Evolutionary conservation across 2,888 invertebrate species (phyloP).

Genomic region (Copidosoma aretas): DNA sequence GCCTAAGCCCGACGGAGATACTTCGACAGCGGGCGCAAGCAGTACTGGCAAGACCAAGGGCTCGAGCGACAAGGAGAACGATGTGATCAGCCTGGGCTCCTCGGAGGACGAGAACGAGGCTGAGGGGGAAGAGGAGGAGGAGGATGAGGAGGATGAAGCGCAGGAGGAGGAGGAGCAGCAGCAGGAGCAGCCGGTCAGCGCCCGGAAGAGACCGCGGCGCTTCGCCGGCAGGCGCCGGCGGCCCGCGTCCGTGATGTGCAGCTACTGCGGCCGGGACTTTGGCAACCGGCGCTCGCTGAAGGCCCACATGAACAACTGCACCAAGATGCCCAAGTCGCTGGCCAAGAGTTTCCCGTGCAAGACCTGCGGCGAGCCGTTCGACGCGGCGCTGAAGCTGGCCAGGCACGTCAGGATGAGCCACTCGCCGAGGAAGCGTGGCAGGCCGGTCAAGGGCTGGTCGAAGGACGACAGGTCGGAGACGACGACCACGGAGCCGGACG

Average conservation of each 20-base stretch:
- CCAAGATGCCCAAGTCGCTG: slow-evolving; percentile 33
- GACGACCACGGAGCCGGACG: slow-evolving; percentile 3
- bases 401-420: slow-evolving; percentile 57
- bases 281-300: slow-evolving; percentile 53
- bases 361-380: slow-evolving; percentile 56
- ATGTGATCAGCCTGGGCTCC: slow-evolving; percentile 58
- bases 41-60: slow-evolving; percentile 54
- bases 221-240: slow-evolving; percentile 33
- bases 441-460: slow-evolving; percentile 34
- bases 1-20: no score
- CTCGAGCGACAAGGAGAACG: slow-evolving; percentile 61
- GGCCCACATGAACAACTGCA: slow-evolving; percentile 53
- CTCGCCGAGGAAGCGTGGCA: slow-evolving; percentile 49
- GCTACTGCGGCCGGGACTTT: slow-evolving; percentile 54
- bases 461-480: slow-evolving; percentile 18
- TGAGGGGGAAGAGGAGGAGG: slow-evolving; percentile 11
- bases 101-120: slow-evolving; percentile 53
- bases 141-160: slow-evolving; percentile 7
- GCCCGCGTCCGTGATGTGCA: slow-evolving; percentile 48
- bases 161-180: no score
- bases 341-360: slow-evolving; percentile 53
- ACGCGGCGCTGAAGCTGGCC: slow-evolving; percentile 56
- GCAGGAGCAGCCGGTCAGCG: slow-evolving; percentile 27
- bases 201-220: slow-evolving; percentile 50
- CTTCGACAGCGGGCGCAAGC: no score